Percentiles rank a stretch among this genome's conserved stretches.
Evolutionary conservation across 2,888 invertebrate species (phyloP).

Genomic region (Notocelia uddmanniana): DNA sequence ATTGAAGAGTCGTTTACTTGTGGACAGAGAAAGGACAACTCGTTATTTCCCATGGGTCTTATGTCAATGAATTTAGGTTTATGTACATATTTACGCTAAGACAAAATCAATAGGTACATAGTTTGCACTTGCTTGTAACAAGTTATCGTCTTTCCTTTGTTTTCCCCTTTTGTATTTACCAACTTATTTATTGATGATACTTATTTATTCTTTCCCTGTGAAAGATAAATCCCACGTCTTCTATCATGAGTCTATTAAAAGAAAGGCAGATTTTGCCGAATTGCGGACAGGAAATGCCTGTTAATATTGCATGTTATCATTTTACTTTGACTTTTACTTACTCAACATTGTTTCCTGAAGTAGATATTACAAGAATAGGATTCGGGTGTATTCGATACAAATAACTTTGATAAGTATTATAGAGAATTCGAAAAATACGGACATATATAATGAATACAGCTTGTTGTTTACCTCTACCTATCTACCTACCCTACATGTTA

Average conservation of each 20-base stretch:
- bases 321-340: not conserved
- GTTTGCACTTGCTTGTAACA: too few relatives aligned
- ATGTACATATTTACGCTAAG: too few relatives aligned
- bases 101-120: too few relatives aligned
- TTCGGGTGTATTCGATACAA: not conserved
- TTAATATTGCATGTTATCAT: not conserved
- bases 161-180: not conserved
- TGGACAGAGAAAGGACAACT: too few relatives aligned
- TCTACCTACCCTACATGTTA: too few relatives aligned
- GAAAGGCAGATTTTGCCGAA: not conserved
- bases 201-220: not conserved
- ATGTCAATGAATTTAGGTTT: too few relatives aligned
- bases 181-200: constrained; percentile 5
- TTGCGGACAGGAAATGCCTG: not conserved
- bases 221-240: constrained; percentile 4
- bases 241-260: not conserved
- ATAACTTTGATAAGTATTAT: too few relatives aligned
- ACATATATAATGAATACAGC: too few relatives aligned
- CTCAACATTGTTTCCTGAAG: not conserved
- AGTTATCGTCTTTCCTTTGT: not conserved
- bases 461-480: too few relatives aligned
- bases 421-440: too few relatives aligned
- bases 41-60: too few relatives aligned
- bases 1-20: too few relatives aligned
- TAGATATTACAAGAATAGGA: not conserved